Percentiles rank a stretch among this genome's conserved stretches.
phyloP scores from a whole-genome alignment of 2,113 vertebrate genomes.

The Lampris megalopsis region DNA sequence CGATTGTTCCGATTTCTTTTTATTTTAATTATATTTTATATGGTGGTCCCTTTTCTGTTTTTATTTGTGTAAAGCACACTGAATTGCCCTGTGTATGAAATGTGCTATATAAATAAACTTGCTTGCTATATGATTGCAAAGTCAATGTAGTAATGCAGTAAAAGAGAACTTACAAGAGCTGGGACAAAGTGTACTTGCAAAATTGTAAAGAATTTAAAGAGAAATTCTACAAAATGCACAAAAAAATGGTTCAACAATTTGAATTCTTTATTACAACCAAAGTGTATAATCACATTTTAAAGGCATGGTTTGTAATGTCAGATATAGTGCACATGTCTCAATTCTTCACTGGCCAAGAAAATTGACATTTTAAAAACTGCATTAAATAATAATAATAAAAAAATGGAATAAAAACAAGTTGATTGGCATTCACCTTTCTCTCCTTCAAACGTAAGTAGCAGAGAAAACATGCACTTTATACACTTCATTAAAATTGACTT shows the following conservation, averaged over 20 bases:
- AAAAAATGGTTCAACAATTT: not conserved
- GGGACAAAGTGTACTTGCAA: not conserved
- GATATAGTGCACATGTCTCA: not conserved
- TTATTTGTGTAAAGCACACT: too few species aligned
- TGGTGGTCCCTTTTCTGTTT: too few species aligned
- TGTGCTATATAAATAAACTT: too few species aligned
- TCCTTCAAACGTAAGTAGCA: not conserved
- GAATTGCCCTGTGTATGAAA: too few species aligned
- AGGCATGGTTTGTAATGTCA: not conserved
- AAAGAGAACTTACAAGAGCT: not conserved
- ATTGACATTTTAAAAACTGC: slow-evolving; percentile 5
- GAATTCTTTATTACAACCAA: not conserved
- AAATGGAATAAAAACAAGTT: not conserved
- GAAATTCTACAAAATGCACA: not conserved
- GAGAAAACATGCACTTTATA: slow-evolving; percentile 2
- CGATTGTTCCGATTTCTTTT: too few species aligned
- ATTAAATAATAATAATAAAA: slow-evolving; percentile 10
- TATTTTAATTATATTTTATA: too few species aligned
- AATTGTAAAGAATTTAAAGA: not conserved
- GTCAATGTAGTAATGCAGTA: too few species aligned
- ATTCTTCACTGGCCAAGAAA: not conserved
- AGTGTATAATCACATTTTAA: slow-evolving; percentile 29
- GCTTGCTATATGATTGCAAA: too few species aligned
- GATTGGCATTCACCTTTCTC: not conserved
- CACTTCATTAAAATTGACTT: not conserved